Base-by-base conservation (phyloP, 53 echinoderm and acorn worm species). In the Patiria pectinifera region DNA sequence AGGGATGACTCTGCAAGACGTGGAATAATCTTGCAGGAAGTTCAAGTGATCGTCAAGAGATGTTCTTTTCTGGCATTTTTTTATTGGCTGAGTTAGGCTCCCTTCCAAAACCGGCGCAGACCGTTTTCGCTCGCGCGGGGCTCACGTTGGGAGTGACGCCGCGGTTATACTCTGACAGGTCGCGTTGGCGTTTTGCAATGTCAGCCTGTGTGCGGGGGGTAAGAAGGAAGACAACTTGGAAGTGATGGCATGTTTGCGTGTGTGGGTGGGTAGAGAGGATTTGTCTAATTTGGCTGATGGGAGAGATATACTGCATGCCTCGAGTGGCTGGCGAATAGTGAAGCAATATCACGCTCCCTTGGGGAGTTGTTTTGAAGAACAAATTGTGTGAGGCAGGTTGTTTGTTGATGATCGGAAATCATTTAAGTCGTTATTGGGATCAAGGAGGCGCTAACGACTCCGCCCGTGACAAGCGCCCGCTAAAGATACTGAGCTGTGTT, bases 111-210 rank as follows among this genome's bases (percentile, higher is more conserved):
- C 90, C 69, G 69, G 81, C 80, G 45, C 76, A 53, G 53, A 72
- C 60, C 78, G 78, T 60, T 87, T 87, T 53, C 8, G 53, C 2
- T 5, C 77, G 44, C 43, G 76, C 35, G 76, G 61, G 59, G 62
- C 12, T 22, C 11, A 71, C 11, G 59, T 3, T 62, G 69, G 59
- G 75, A 83, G 25, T 62, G 62, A 62, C 62, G 35, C 12, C 13
- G 12, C 21, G 60, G 62, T 7, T 35, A 53, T 4, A 3, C 66
- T 4, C 6, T 62, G 78, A 62, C 44, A 61, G 62, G 45, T 53
- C 45, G 69, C 80, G 90, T 90, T 90, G 81, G 66, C 90, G 90
- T 90, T 90, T 90, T 90, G 90, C 90, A 90, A 90, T 53, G 90
- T 90, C 90, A 90, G 90, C 90, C 25, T 58, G 48, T 5, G 86